Conservation (phyloP, 2,113 vertebrate genomes). For the Mormyrus iriodes region DNA sequence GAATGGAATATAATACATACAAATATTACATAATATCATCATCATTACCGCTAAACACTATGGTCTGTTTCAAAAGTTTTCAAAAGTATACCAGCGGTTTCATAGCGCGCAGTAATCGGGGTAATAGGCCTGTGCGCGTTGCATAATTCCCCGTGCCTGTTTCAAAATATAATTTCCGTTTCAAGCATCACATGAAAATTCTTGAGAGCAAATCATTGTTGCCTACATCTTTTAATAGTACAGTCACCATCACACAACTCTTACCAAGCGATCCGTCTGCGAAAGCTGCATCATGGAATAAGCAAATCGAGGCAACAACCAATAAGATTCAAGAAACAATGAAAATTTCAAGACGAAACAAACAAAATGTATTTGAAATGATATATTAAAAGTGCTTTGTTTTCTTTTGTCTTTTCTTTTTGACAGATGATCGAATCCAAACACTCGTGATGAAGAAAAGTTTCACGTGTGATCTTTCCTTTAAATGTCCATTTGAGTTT, state of each 20-base stretch:
- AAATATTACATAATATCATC: not conserved
- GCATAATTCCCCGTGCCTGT: not conserved
- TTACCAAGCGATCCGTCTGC: conserved; percentile 69
- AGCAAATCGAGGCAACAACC: conserved; percentile 73
- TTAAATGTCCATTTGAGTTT: conserved; percentile 70
- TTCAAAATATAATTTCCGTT: not conserved
- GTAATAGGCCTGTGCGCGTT: not conserved
- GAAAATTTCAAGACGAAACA: conserved; percentile 71
- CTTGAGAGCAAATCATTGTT: conserved; percentile 66
- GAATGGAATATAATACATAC: not conserved
- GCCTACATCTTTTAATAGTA: conserved; percentile 74
- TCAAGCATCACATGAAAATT: conserved; percentile 49
- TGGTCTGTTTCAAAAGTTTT: not conserved
- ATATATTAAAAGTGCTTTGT: conserved; percentile 82
- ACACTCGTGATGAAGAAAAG: conserved; percentile 54
- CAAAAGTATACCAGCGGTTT: not conserved
- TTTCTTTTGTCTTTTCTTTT: conserved; percentile 52
- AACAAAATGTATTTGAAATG: conserved; percentile 76
- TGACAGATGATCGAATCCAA: conserved; percentile 69
- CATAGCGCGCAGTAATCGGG: not conserved
- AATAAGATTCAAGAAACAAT: conserved; percentile 72
- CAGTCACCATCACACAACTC: conserved; percentile 74
- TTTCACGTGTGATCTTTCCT: conserved; percentile 61
- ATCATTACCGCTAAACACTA: not conserved
- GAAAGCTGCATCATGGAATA: conserved; percentile 71